phyloP scores from a whole-genome alignment of 2,888 invertebrate genomes.

The Andricus quercusramuli region DNA sequence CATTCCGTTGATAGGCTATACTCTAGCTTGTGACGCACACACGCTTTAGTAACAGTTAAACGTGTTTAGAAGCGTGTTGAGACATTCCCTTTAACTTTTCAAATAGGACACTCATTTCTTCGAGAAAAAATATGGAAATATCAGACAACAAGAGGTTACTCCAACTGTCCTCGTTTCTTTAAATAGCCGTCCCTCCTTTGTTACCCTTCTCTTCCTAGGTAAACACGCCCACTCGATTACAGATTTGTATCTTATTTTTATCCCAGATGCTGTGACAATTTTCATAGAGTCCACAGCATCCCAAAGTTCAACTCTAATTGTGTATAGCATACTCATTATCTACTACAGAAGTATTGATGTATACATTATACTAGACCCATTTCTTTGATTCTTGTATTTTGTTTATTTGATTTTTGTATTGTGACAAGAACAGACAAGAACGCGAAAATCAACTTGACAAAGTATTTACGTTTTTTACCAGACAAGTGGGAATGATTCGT shows the following conservation, averaged over 20 bases:
- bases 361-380: background rate
- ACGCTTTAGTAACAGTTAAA: background rate
- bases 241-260: conserved; percentile 27
- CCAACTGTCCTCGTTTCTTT: conserved; percentile 24
- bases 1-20: conserved; percentile 26
- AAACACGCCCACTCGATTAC: conserved; percentile 24
- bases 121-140: background rate
- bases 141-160: background rate
- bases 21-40: conserved; percentile 6
- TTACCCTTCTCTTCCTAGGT: conserved; percentile 14
- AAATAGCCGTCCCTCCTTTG: conserved; percentile 22
- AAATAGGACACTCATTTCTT: conserved; percentile 4
- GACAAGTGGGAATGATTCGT: background rate
- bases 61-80: conserved; percentile 12
- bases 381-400: too few species aligned
- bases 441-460: too few species aligned
- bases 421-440: too few species aligned
- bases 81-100: conserved; percentile 19
- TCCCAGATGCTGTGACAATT: background rate
- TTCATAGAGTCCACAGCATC: background rate
- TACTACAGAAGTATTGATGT: background rate
- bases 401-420: too few species aligned
- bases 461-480: too few species aligned
- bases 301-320: background rate
- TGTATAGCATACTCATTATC: background rate